Evolutionary conservation across 2,113 vertebrate species (phyloP), one percentile per base, ranked within the genome.

Genomic region (Calonectris borealis): DNA sequence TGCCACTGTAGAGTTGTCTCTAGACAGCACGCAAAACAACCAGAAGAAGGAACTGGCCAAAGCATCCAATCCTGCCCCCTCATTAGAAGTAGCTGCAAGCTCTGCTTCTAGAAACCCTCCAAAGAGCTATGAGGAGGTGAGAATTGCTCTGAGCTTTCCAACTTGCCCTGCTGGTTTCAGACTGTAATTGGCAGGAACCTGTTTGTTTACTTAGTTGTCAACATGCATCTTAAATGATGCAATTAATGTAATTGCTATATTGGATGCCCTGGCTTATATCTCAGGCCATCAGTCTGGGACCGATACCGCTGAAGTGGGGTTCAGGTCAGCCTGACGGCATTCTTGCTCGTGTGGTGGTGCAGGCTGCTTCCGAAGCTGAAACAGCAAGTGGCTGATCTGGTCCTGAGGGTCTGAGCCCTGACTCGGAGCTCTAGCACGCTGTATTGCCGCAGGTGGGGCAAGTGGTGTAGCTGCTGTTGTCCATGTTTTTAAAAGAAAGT

Each of bases 1-100:
- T 97, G 99, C 99, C 93, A 99, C 99, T 3, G 99, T 99, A 65
- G 99, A 99, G 92, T 96, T 99, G 57, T 99, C 99, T 68, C 97
- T 99, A 40, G 99, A 99, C 95, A 99, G 97, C 90, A 98, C 98
- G 5, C 98, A 94, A 19, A 99, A 97, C 68, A 98, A 98, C 94
- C 98, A 98, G 94, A 99, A 98, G 97, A 98, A 98, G 51, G 97
- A 96, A 25, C 64, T 57, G 1, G 83, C 97, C 95, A 98, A 98
- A 95, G 93, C 97, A 7, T 97, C 96, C 16, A 95, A 94, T 78
- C 91, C 98, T 90, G 94, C 96, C 46, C 88, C 98, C 42, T 93
- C 98, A 1, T 93, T 98, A n/a, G 98, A 98, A 14, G 84, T 96
- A 86, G 91, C 98, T 62, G 96, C 96, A 91, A 98, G 95, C 79